A percentile compares a stretch with the other conserved stretches of the same genome.
Evolutionary conservation across 2,113 vertebrate genomes (phyloP).

Genomic region (Bos taurus): ARS-UCD2.0 NC_037340.1:8664501-8665000

Average conservation of each 20-base stretch:
- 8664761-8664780: neutral
- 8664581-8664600: neutral
- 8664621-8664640: neutral
- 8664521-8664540: neutral
- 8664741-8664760: neutral
- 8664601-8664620: neutral
- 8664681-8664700: neutral
- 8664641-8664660: neutral
- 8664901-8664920: neutral
- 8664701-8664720: neutral
- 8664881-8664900: neutral
- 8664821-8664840: neutral
- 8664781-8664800: neutral
- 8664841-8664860: neutral
- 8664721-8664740: neutral
- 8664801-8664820: neutral
- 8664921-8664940: neutral
- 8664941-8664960: neutral
- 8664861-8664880: neutral
- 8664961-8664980: neutral
- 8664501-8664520: neutral
- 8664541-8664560: neutral
- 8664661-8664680: neutral
- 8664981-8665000: neutral
- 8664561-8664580: neutral